These are phyloP conservation scores for Mya arenaria DNA, from an alignment of 1,140 invertebrate species.

Conservation along the genomic window DNA sequence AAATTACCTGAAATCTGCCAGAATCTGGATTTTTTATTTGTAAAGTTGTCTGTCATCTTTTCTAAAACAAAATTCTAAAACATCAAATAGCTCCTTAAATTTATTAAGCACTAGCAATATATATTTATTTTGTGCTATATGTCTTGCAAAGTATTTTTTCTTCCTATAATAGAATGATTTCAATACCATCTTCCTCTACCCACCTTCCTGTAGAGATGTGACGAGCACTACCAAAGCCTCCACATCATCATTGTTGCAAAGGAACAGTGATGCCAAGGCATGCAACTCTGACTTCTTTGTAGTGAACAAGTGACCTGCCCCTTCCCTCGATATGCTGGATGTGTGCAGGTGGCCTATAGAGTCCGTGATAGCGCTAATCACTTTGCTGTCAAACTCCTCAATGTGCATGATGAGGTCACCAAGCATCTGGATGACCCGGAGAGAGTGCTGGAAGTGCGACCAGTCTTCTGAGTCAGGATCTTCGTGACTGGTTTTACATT, in stretches of 20 bases:
- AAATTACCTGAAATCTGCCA: too few species aligned
- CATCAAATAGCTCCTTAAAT: too few species aligned
- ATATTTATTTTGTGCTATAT: too few species aligned
- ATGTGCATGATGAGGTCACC: slow-evolving; percentile 78
- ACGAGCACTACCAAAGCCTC: slow-evolving; percentile 72
- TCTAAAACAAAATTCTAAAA: too few species aligned
- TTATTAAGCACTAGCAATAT: too few species aligned
- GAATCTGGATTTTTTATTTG: too few species aligned
- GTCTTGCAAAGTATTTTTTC: too few species aligned
- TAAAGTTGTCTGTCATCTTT: too few species aligned
- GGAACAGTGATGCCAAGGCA: slow-evolving; percentile 72
- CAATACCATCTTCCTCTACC: too few species aligned
- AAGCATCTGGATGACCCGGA: slow-evolving; percentile 80
- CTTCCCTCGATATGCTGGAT: slow-evolving; percentile 63
- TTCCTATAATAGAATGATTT: too few species aligned
- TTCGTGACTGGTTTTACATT: slow-evolving; percentile 67
- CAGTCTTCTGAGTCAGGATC: slow-evolving; percentile 78
- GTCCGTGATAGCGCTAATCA: slow-evolving; percentile 73
- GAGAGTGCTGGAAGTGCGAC: slow-evolving; percentile 80
- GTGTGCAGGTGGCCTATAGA: slow-evolving; percentile 68
- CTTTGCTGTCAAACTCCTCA: slow-evolving; percentile 79
- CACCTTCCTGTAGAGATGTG: slow-evolving; percentile 75
- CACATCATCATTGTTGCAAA: slow-evolving; percentile 67
- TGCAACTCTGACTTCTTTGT: slow-evolving; percentile 57
- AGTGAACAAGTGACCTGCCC: slow-evolving; percentile 39